These are phyloP conservation scores for Hypomecis punctinalis DNA, from an alignment of 2,888 invertebrate species.

Conservation along the genomic window DNA sequence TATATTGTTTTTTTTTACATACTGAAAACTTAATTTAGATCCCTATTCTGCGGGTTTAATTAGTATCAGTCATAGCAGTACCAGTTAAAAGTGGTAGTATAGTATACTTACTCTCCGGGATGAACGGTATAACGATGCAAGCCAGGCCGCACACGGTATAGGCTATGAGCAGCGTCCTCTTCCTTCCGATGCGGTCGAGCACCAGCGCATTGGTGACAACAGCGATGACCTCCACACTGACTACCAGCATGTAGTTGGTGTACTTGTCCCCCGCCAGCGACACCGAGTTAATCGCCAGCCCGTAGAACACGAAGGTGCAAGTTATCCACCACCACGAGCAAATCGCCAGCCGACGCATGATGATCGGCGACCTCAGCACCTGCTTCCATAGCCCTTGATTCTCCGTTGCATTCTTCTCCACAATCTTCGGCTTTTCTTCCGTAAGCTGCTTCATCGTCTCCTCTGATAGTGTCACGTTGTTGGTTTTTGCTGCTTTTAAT, in stretches of 20 bases:
- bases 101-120: conserved; percentile 72
- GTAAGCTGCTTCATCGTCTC: conserved; percentile 72
- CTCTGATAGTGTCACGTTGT: conserved; percentile 80
- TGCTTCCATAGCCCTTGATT: conserved; percentile 69
- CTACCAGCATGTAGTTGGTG: conserved; percentile 90
- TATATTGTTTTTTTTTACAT: no score
- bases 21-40: no score
- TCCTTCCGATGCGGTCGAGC: conserved; percentile 87
- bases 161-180: conserved; percentile 85
- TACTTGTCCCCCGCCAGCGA: conserved; percentile 91
- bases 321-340: conserved; percentile 90
- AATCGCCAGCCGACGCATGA: conserved; percentile 72
- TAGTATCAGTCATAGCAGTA: no score
- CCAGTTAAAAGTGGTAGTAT: no score
- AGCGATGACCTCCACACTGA: conserved; percentile 89
- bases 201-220: conserved; percentile 87
- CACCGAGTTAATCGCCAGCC: conserved; percentile 91
- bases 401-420: conserved; percentile 57
- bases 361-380: conserved; percentile 71
- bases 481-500: conserved; percentile 86
- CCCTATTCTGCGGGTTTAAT: no score
- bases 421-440: conserved; percentile 65
- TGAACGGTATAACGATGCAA: conserved; percentile 81
- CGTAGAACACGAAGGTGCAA: conserved; percentile 92
- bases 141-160: conserved; percentile 84